Conservation (phyloP, 2,888 invertebrate species). For the Proisotoma minuta region DNA sequence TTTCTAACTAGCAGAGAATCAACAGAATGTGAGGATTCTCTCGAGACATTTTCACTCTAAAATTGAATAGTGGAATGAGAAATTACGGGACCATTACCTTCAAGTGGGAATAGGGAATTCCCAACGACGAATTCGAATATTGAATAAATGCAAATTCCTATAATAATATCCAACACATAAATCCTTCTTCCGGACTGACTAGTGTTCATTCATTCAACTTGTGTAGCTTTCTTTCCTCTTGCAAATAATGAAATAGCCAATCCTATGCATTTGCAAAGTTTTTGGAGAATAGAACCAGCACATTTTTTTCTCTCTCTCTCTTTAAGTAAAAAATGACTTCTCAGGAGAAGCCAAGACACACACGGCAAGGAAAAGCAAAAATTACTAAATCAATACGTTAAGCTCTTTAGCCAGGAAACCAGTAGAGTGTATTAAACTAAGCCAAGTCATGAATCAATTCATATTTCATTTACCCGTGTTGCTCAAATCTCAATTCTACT, state of each 20-base stretch:
- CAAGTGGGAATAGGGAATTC: too few relatives aligned
- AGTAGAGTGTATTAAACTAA: not conserved
- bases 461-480: not conserved
- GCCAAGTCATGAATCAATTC: not conserved
- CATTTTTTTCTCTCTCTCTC: not conserved
- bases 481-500: too few relatives aligned
- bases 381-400: slow-evolving; percentile 12
- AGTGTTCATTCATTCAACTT: too few relatives aligned
- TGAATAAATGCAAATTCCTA: not conserved
- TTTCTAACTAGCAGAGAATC: not conserved
- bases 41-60: not conserved
- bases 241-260: not conserved
- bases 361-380: not conserved
- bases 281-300: not conserved
- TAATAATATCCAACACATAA: not conserved
- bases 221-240: too few relatives aligned
- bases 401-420: not conserved
- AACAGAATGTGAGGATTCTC: not conserved
- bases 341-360: not conserved
- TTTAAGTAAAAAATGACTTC: not conserved
- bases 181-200: too few relatives aligned
- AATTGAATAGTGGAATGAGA: not conserved
- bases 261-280: not conserved
- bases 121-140: not conserved
- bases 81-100: too few relatives aligned